These are phyloP conservation scores for Cettia cetti DNA, from an alignment of 2,113 vertebrate species.

Conservation along the genomic window DNA sequence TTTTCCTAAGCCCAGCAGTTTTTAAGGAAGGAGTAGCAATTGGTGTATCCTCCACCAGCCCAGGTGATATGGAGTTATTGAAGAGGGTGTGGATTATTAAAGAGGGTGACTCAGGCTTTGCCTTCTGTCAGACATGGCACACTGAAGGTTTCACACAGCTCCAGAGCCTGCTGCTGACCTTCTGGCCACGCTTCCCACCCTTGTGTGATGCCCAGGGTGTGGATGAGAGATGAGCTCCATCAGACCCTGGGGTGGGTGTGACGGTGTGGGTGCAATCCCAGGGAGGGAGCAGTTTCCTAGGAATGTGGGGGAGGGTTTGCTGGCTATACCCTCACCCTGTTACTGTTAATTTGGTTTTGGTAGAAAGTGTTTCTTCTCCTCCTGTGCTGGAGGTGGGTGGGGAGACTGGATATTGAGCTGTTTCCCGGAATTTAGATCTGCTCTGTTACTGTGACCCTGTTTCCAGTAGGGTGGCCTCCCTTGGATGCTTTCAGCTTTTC, in stretches of 20 bases:
- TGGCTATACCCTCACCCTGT: fast-evolving
- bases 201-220: background rate
- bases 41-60: background rate
- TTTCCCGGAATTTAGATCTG: background rate
- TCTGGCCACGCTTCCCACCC: background rate
- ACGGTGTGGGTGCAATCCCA: background rate
- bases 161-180: background rate
- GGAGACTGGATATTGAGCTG: background rate
- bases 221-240: background rate
- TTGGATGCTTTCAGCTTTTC: background rate
- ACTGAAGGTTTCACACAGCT: background rate
- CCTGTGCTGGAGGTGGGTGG: background rate
- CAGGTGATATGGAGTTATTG: background rate
- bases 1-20: background rate
- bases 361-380: background rate
- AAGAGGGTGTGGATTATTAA: too few relatives aligned
- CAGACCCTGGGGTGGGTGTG: background rate
- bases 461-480: background rate
- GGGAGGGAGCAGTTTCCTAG: background rate
- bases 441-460: background rate
- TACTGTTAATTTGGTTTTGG: background rate
- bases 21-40: background rate
- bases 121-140: background rate
- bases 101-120: background rate
- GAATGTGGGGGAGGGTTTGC: background rate